Base-by-base conservation (phyloP, 2,797 vertebrate genomes). In the Lutjanus campechanus region DNA sequence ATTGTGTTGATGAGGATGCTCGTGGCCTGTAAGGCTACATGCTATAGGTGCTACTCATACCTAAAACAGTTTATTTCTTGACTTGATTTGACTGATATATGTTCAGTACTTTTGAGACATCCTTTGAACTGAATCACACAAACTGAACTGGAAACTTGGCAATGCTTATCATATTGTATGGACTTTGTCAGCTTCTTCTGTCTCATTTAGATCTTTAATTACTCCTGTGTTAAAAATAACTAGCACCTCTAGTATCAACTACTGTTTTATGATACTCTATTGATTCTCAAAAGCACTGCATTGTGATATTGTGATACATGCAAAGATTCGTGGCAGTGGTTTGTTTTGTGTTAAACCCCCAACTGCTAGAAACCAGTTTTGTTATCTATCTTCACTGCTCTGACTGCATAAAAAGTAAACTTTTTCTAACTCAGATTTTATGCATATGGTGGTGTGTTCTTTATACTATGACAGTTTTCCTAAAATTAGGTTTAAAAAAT, bases 131-230 rank as follows among this genome's bases (percentile, higher is more conserved):
- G 2, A 60, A 44, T 29, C 8, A 58, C 11, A 47, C 10, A 47
- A 72, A 67, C 8, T 43, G 7, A 47, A 11, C 1, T 16, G 7
- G 73, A 69, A 64, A 58, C 19, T 17, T 51, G 11, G 0, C 7
- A 20, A 41, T 36, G 10, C 11, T 19, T 11, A 53, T 56, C 17
- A 13, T 53, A 49, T 46, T 54, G 20, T 47, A 69, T 16, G 49
- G 36, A 58, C 55, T 36, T 40, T 11, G 2, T 51, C 19, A 64
- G 73, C 53, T 46, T 19, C 75, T 69, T 82, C 49, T 22, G 61
- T 19, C 56, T 54, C 55, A 59, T 69, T 70, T 85, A 72, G 84
- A 84, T 77, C 79, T 77, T 76, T 76, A 8, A 81, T 76, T 25
- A 61, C 59, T 56, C 20, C 22, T 0, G 19, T 58, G 69, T 81